Evolutionary conservation across 1,140 invertebrate species (phyloP), one percentile per base, ranked within the genome.

Genomic region (Nasonia giraulti): DNA sequence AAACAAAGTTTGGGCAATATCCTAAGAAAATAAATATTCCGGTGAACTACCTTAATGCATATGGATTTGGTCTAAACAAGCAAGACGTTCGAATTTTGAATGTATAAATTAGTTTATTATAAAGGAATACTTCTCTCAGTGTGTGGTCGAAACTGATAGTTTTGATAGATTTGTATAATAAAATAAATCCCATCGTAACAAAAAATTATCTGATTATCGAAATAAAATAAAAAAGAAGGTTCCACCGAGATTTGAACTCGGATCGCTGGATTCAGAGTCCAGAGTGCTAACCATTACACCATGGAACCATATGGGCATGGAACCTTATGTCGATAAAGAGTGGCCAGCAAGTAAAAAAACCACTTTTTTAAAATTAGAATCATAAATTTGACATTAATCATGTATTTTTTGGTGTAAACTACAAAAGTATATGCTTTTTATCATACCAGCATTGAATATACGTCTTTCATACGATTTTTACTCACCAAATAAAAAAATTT

Each of bases 261-360:
- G 94, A 95, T 96, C 95, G 95, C 95, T 95, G 95, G 95, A 96
- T 96, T 96, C 95, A 96, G 94, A 96, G 95, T 96, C 95, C 95
- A 95, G 95, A 96, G 95, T 91, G 90, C 89, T 92, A 89, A 90
- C 90, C 90, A 91, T 91, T 91, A 92, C 91, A 92, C 90, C 89
- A 91, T 91, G 90, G 89, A 88, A 90, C 91, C 91, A 87, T 88
- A 85, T 40, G 12, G 8, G 47, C 79, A 20, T 81, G n/a, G 12
- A n/a, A 31, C 68, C 55, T 76, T 85, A 76, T 80, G 62, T 47
- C 1, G 0, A 3, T 82, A 31, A 14, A 10, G 20, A 79, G 82
- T 17, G 12, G 50, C 71, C 47, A 44, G 83, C 27, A 27, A 27
- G n/a, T 40, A 44, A 73, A 87, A 87, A 62, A 71, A 40, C 40